Percentiles rank a stretch among this genome's conserved stretches.
Evolutionary conservation across 2,113 vertebrate genomes (phyloP).

Genomic region (Odontophorus gujanensis): DNA sequence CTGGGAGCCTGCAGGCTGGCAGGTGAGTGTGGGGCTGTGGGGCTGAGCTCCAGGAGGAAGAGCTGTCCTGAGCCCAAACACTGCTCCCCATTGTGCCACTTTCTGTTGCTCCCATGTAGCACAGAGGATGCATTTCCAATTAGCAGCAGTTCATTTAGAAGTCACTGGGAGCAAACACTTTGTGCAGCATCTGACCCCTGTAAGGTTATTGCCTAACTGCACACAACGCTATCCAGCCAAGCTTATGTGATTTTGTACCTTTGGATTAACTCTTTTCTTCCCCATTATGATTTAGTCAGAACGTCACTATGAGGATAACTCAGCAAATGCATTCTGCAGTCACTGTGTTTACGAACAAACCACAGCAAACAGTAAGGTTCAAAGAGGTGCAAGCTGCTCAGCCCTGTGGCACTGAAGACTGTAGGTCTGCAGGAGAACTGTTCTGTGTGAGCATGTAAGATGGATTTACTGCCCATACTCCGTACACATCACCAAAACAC

Average conservation of each 20-base stretch:
- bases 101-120: neutral
- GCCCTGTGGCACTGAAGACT: neutral
- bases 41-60: neutral
- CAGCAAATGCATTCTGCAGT: rapidly evolving
- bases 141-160: neutral
- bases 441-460: neutral
- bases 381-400: neutral
- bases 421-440: neutral
- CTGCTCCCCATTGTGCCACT: rapidly evolving
- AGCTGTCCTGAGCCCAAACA: neutral
- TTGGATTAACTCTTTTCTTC: neutral
- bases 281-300: neutral
- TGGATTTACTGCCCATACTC: neutral
- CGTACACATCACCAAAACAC: neutral
- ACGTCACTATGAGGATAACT: neutral
- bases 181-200: neutral
- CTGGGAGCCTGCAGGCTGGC: too few species aligned
- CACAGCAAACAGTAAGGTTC: neutral
- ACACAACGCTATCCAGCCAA: neutral
- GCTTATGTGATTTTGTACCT: neutral
- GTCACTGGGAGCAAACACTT: neutral
- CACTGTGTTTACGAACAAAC: neutral
- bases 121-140: neutral
- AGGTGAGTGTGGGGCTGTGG: too few species aligned
- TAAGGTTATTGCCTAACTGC: neutral